phyloP scores from a whole-genome alignment of 2,113 vertebrate species.

The Sinocyclocheilus anophthalmus region DNA sequence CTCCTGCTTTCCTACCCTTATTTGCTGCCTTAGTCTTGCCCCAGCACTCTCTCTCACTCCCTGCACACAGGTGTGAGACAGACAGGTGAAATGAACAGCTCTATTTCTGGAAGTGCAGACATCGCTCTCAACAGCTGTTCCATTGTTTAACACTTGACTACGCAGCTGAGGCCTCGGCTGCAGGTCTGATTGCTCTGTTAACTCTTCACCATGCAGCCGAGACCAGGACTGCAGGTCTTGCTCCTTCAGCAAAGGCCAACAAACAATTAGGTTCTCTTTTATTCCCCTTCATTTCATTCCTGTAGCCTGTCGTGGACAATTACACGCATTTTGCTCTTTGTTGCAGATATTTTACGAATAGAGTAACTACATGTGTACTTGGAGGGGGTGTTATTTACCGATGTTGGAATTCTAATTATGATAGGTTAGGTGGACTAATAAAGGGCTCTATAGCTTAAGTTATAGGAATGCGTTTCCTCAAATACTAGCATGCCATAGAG shows the following conservation, averaged over 20 bases:
- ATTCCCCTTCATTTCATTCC: slow-evolving; percentile 30
- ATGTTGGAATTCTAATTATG: slow-evolving; percentile 3
- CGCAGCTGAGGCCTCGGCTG: slow-evolving; percentile 54
- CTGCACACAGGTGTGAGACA: slow-evolving; percentile 61
- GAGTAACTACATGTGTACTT: not conserved
- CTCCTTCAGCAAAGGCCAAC: slow-evolving; percentile 49
- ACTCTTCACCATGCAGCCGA: slow-evolving; percentile 46
- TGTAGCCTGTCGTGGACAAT: slow-evolving; percentile 32
- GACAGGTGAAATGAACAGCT: slow-evolving; percentile 65
- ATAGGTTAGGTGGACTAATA: slow-evolving; percentile 31
- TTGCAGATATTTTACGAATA: not conserved
- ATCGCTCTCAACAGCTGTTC: slow-evolving; percentile 62
- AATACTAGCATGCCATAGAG: slow-evolving; percentile 3
- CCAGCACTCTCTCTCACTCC: slow-evolving; percentile 34
- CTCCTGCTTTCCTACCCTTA: slow-evolving; percentile 40
- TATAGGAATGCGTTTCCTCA: slow-evolving; percentile 7
- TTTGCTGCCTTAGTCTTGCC: slow-evolving; percentile 36
- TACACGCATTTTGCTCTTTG: slow-evolving; percentile 27
- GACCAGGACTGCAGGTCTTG: slow-evolving; percentile 45
- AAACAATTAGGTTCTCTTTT: slow-evolving; percentile 48
- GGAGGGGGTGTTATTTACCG: slow-evolving; percentile 8
- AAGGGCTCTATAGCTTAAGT: slow-evolving; percentile 20
- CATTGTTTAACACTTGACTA: slow-evolving; percentile 58
- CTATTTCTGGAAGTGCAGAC: slow-evolving; percentile 63
- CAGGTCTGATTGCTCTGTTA: slow-evolving; percentile 58